phyloP scores from a whole-genome alignment of 2,113 vertebrate genomes.

The Apaloderma vittatum region DNA sequence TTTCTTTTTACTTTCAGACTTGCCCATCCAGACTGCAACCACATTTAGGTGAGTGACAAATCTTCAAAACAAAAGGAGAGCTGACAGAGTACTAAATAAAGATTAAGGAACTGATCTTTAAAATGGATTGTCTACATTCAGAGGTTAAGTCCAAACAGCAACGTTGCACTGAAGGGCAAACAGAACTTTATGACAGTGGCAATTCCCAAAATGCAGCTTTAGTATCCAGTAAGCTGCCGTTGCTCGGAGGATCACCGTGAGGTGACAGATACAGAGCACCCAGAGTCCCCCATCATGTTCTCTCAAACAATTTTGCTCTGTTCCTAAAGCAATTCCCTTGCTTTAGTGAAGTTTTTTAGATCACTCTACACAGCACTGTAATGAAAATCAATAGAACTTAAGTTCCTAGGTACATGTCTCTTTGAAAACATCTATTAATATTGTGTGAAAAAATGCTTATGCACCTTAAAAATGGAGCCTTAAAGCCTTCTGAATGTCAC shows the following conservation, averaged over 20 bases:
- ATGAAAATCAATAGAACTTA: conserved; percentile 19
- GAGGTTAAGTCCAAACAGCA: background rate
- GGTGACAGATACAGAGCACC: background rate
- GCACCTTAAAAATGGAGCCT: background rate
- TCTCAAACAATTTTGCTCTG: background rate
- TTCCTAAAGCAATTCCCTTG: background rate
- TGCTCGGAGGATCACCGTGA: background rate
- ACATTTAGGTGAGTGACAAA: background rate
- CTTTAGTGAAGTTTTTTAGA: background rate
- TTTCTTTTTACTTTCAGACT: background rate
- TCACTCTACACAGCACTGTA: background rate
- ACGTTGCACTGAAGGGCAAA: background rate
- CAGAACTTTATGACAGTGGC: background rate
- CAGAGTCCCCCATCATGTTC: background rate
- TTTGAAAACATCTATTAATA: background rate
- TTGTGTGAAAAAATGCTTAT: background rate
- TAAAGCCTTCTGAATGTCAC: background rate
- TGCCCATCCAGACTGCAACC: background rate
- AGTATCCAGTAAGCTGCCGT: background rate
- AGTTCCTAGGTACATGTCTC: background rate
- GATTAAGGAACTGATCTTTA: background rate
- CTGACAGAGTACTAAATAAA: conserved; percentile 15
- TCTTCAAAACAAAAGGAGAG: background rate
- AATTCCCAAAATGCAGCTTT: background rate
- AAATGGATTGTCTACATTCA: background rate